Evolutionary conservation across 2,797 vertebrate genomes (phyloP).

Genomic region (Chelonia mydas): DNA sequence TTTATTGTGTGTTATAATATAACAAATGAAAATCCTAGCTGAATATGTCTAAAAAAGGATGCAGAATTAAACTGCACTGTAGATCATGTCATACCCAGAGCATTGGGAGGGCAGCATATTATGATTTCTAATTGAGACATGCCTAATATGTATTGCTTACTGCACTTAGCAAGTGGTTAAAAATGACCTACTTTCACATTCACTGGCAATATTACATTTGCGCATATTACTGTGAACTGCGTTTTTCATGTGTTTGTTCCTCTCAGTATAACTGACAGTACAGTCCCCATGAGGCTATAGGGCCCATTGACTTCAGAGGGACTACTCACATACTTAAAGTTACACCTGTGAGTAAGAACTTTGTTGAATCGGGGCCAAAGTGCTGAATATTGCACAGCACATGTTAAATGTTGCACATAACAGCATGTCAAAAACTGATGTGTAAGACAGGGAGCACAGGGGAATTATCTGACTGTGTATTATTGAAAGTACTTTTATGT

Average conservation of each 20-base stretch:
- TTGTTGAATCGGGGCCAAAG: background rate
- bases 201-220: background rate
- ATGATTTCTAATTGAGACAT: background rate
- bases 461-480: background rate
- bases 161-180: background rate
- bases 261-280: background rate
- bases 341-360: background rate
- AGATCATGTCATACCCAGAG: background rate
- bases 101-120: fast-evolving
- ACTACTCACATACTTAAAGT: background rate
- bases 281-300: background rate
- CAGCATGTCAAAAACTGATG: background rate
- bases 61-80: background rate
- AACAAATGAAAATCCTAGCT: background rate
- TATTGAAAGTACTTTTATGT: background rate
- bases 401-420: background rate
- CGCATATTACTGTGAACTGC: background rate
- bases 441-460: background rate
- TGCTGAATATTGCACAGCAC: background rate
- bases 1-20: too few relatives aligned
- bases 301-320: background rate
- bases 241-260: background rate
- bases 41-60: background rate
- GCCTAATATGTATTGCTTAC: background rate
- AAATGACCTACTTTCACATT: background rate